These are phyloP conservation scores for Cydia strobilella DNA, from an alignment of 1,140 invertebrate genomes.

Conservation along the genomic window DNA sequence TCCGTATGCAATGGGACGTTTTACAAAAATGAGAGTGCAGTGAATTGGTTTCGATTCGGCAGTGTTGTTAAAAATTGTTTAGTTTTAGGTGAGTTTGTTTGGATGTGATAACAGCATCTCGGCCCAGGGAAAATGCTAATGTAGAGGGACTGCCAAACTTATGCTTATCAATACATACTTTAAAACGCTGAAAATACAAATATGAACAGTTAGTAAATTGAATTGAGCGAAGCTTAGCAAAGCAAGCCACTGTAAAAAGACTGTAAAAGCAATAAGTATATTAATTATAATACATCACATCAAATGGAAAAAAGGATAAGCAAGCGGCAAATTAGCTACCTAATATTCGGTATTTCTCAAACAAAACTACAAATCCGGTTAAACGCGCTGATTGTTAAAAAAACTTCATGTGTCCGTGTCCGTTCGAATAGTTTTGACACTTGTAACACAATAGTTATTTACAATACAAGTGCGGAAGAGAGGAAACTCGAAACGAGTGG, in stretches of 20 bases:
- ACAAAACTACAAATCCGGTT: too few relatives aligned
- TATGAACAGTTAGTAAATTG: too few relatives aligned
- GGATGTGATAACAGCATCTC: conserved; percentile 15
- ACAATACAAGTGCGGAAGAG: too few relatives aligned
- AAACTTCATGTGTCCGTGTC: too few relatives aligned
- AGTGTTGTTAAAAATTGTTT: conserved; percentile 21
- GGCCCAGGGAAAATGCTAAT: neutral
- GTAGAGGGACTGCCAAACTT: neutral
- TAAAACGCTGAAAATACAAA: too few relatives aligned
- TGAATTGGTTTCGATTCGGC: conserved; percentile 11
- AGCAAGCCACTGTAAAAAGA: neutral
- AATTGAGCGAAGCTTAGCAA: too few relatives aligned
- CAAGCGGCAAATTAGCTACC: neutral
- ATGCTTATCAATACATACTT: neutral
- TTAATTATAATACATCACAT: neutral
- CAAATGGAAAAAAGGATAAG: neutral
- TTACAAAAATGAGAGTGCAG: conserved; percentile 26
- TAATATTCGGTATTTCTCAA: neutral
- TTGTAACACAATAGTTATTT: too few relatives aligned
- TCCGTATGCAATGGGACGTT: conserved; percentile 3
- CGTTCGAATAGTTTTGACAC: too few relatives aligned
- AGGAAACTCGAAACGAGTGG: too few relatives aligned
- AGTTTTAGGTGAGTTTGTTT: conserved; percentile 31
- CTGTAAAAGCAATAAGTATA: neutral
- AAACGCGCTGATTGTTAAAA: too few relatives aligned